Evolutionary conservation across 2,797 vertebrate species (phyloP).

Genomic region (Poliocrania exsul): DNA sequence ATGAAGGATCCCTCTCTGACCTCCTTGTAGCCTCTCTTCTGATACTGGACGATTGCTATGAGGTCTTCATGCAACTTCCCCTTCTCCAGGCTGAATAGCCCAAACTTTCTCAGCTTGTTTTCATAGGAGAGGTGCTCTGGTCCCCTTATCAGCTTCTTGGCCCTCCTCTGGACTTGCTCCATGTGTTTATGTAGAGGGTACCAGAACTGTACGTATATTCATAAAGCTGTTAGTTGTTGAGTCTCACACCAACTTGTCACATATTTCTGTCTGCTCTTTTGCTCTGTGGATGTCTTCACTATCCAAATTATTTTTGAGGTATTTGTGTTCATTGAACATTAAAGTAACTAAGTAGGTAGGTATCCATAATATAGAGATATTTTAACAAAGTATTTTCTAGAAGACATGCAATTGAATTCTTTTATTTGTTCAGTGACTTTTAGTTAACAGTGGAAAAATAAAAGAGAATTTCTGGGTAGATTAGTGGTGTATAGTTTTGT

Average conservation of each 20-base stretch:
- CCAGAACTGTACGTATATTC: background rate
- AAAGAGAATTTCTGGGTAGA: background rate
- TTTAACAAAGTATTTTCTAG: background rate
- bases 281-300: background rate
- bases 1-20: background rate
- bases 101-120: background rate
- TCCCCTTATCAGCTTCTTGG: background rate
- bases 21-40: background rate
- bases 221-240: background rate
- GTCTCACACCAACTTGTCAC: background rate
- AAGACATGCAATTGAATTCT: background rate
- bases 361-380: background rate
- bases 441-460: background rate
- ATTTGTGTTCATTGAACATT: background rate
- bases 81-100: background rate
- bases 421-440: background rate
- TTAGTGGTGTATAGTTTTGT: background rate
- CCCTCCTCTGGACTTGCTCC: background rate
- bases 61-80: background rate
- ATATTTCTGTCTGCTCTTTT: background rate
- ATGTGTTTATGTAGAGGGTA: background rate
- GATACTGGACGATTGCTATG: background rate
- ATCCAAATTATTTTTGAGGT: background rate
- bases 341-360: background rate
- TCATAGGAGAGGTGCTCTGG: background rate